Base-by-base conservation (phyloP, 2,888 invertebrate genomes). In the Crossocerus cetratus region DNA sequence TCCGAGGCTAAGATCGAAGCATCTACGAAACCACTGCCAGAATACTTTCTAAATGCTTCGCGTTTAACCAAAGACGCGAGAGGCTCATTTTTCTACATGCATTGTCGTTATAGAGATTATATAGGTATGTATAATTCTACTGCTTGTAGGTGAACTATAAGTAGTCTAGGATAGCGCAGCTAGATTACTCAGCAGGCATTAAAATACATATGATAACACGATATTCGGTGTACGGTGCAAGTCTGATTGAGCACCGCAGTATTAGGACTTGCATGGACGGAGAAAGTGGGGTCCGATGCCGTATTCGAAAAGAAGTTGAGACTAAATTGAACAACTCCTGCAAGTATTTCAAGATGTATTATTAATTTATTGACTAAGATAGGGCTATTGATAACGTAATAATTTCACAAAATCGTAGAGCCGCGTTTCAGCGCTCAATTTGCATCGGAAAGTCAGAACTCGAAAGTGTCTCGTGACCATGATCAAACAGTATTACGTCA, bases 71-170 rank as follows among this genome's bases (percentile, higher is more conserved):
- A 87, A 86, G 87, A 88, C 86, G 86, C 84, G 83, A 86, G 84
- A 87, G 85, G 87, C 88, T 89, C 89, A 89, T 89, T 90, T 90
- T 90, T 89, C 90, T 90, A 90, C 89, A 87, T 86, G 86, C 89
- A 87, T 89, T 86, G 85, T 89, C 87, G 87, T 88, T 85, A 85
- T 78, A 78, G 80, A 61, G 64, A 66, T 60, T 74, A 78, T 76
- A 72, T 69, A 80, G 65, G 59, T 78, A 82, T 69, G 60, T 78
- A 82, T 73, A 78, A 83, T 78, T 81, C 77, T 81, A 80, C 61
- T 63, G 83, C 83, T 83, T 84, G 67, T 84, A 84, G 84, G 65
- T 82, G 80, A 83, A 80, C 66, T 69, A 80, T 80, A 78, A 59
- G 65, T 84, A 83, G 83, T 71, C 75, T 84, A 83, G 84, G 58